Evolutionary conservation across 2,888 invertebrate genomes (phyloP).

Genomic region (Ectropis crepuscularia): DNA sequence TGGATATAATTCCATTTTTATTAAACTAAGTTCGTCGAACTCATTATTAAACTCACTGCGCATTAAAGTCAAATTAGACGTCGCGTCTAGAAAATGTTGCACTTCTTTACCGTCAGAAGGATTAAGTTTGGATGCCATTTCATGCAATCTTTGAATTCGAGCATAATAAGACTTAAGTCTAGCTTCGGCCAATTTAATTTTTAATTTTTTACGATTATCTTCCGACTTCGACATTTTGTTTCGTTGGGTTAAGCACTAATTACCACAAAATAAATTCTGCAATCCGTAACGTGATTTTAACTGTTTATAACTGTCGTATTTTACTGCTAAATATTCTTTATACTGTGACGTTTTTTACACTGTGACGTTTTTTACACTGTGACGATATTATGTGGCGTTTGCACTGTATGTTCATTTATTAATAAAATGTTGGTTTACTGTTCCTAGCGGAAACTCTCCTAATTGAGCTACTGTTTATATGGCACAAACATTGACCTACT

Average conservation of each 20-base stretch:
- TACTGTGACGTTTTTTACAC: too few species aligned
- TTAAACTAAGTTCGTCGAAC: not conserved
- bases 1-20: not conserved
- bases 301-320: too few species aligned
- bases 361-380: too few species aligned
- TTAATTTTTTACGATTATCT: not conserved
- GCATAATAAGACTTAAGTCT: not conserved
- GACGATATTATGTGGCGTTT: too few species aligned
- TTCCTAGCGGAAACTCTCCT: too few species aligned
- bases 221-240: slow-evolving; percentile 2
- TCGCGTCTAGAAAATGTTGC: not conserved
- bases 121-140: not conserved
- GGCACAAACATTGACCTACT: too few species aligned
- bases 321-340: too few species aligned
- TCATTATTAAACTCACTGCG: slow-evolving; percentile 1
- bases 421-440: too few species aligned
- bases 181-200: not conserved
- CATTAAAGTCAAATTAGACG: not conserved
- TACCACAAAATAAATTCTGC: not conserved
- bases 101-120: not conserved
- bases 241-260: not conserved
- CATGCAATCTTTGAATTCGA: not conserved
- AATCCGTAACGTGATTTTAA: too few species aligned
- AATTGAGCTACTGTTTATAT: too few species aligned
- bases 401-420: too few species aligned